These are phyloP conservation scores for Ernsta delagoae DNA, from an alignment of 2,888 invertebrate genomes.

Conservation along the genomic window DNA sequence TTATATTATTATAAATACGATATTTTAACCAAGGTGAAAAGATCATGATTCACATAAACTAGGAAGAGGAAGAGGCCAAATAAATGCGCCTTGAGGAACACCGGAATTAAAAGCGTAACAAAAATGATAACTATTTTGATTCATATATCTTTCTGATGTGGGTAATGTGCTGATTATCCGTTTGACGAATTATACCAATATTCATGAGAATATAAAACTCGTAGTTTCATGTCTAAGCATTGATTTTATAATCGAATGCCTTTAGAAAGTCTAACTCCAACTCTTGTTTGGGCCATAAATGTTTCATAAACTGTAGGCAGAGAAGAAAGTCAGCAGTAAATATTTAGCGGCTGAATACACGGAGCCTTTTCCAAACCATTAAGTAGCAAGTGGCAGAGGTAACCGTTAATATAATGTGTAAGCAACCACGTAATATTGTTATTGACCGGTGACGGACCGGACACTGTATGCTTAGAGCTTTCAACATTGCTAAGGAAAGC, in stretches of 20 bases:
- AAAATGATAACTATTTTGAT: neutral
- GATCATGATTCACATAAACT: constrained; percentile 19
- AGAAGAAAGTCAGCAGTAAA: constrained; percentile 31
- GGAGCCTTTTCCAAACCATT: constrained; percentile 27
- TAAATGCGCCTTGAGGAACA: constrained; percentile 26
- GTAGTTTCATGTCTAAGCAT: neutral
- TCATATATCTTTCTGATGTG: neutral
- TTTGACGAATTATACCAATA: neutral
- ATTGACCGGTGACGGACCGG: constrained; percentile 26
- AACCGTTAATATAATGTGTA: constrained; percentile 17
- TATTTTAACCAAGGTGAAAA: constrained; percentile 21
- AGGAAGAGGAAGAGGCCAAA: constrained; percentile 29
- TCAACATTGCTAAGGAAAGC: constrained; percentile 3
- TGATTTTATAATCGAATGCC: constrained; percentile 19
- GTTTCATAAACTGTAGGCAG: constrained; percentile 19
- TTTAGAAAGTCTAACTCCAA: constrained; percentile 25
- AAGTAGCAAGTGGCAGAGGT: constrained; percentile 26
- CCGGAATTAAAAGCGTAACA: constrained; percentile 8
- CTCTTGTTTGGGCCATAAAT: constrained; percentile 21
- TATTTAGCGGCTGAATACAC: constrained; percentile 7
- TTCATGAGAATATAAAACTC: neutral
- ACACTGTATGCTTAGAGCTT: constrained; percentile 24
- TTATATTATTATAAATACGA: neutral
- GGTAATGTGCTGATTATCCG: too few relatives aligned
- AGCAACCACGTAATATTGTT: constrained; percentile 31